These are phyloP conservation scores for Echeneis naucrates DNA, from an alignment of 2,797 vertebrate species.

Conservation along the genomic window DNA sequence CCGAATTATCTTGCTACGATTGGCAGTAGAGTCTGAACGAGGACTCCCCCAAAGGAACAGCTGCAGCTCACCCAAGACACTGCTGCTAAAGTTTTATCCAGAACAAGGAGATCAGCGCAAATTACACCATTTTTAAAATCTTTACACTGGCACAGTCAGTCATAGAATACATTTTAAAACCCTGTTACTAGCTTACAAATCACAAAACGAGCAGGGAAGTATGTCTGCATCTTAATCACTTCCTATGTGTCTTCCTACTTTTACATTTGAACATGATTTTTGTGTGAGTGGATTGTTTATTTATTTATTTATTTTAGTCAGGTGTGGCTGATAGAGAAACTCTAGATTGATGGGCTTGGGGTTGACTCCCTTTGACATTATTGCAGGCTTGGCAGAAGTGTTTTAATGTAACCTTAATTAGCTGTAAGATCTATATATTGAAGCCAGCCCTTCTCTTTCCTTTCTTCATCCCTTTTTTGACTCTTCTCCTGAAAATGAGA, in stretches of 20 bases:
- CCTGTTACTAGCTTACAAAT: too few species aligned
- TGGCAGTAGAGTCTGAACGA: too few species aligned
- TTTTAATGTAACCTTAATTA: background rate
- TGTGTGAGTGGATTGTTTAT: too few species aligned
- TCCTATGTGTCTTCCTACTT: background rate
- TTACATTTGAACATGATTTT: slow-evolving; percentile 7
- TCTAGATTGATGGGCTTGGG: slow-evolving; percentile 17
- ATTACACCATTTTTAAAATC: too few species aligned
- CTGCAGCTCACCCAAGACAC: too few species aligned
- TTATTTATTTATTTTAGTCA: slow-evolving; percentile 18
- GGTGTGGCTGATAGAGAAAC: slow-evolving; percentile 4
- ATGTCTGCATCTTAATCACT: background rate
- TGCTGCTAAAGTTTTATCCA: too few species aligned
- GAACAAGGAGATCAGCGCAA: too few species aligned
- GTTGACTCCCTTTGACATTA: background rate
- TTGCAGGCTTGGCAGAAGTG: background rate
- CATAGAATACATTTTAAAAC: too few species aligned
- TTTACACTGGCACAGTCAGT: too few species aligned
- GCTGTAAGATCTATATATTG: slow-evolving; percentile 10
- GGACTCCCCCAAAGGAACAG: too few species aligned
- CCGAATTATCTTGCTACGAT: too few species aligned
- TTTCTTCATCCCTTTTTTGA: slow-evolving; percentile 10
- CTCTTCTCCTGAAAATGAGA: slow-evolving; percentile 46
- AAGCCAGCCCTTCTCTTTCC: background rate
- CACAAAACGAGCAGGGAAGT: background rate